These are phyloP conservation scores for Rhaphigaster nebulosa DNA, from an alignment of 2,888 invertebrate genomes.

Conservation along the genomic window DNA sequence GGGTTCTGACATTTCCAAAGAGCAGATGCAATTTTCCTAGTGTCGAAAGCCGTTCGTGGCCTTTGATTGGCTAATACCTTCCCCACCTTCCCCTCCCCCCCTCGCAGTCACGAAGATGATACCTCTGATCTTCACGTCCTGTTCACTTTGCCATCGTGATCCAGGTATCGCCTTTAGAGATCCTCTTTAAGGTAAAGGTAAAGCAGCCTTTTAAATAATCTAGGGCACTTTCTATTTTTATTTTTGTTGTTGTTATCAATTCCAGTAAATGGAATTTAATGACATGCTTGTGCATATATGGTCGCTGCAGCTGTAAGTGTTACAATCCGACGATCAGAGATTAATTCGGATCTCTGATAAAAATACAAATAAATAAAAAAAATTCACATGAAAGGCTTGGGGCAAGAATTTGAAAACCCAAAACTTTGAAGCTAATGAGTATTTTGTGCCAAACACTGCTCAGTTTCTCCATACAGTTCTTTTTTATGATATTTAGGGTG, in stretches of 20 bases:
- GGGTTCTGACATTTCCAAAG: not conserved
- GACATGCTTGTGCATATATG: not conserved
- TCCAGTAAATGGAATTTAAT: not conserved
- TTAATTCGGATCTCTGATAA: too few relatives aligned
- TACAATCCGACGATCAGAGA: not conserved
- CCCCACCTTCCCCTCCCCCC: not conserved
- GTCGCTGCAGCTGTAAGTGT: not conserved
- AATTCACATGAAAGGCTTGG: too few relatives aligned
- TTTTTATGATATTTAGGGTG: too few relatives aligned
- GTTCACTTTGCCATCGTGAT: conserved; percentile 1
- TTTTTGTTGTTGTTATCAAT: not conserved
- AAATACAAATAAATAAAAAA: too few relatives aligned
- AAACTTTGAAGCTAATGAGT: too few relatives aligned
- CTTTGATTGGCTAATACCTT: not conserved
- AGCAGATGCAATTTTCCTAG: not conserved
- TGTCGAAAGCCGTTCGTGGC: conserved; percentile 28
- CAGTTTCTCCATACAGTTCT: too few relatives aligned
- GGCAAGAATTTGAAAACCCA: too few relatives aligned
- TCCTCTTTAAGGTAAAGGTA: not conserved
- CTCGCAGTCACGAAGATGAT: conserved; percentile 1
- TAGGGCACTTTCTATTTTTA: conserved; percentile 12
- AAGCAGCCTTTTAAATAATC: not conserved
- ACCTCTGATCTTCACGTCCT: conserved; percentile 21
- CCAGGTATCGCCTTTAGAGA: not conserved
- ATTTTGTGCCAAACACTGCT: too few relatives aligned